Conservation (phyloP, 2,888 invertebrate species). For the Cabera pusaria region DNA sequence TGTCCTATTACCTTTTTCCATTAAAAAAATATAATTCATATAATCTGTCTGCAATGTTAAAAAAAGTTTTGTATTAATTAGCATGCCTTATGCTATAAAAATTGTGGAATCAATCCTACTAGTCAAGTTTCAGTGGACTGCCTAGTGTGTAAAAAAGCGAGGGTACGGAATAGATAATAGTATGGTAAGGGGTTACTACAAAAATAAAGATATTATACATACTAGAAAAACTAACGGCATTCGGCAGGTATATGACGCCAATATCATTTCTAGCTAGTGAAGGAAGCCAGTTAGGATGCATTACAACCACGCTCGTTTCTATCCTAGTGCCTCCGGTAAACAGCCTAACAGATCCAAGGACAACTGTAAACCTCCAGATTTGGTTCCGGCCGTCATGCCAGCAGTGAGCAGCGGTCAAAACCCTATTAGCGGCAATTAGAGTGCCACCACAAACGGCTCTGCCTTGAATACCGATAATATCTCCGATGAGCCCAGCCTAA, state of each 20-base stretch:
- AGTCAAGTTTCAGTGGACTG: too few relatives aligned
- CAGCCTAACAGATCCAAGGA: constrained; percentile 50
- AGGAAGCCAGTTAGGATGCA: constrained; percentile 51
- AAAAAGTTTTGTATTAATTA: too few relatives aligned
- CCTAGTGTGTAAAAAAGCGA: too few relatives aligned
- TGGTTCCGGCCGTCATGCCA: constrained; percentile 55
- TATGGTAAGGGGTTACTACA: not conserved
- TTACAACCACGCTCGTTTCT: constrained; percentile 37
- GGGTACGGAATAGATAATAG: too few relatives aligned
- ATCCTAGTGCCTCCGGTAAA: constrained; percentile 57
- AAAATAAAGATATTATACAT: constrained; percentile 20
- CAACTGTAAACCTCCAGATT: constrained; percentile 48
- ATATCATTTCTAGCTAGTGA: constrained; percentile 49
- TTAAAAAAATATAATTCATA: too few relatives aligned
- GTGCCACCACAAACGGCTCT: constrained; percentile 55
- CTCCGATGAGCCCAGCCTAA: constrained; percentile 42
- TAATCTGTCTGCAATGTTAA: too few relatives aligned
- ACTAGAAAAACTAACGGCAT: constrained; percentile 39
- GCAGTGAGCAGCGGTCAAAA: constrained; percentile 57
- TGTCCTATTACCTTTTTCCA: too few relatives aligned
- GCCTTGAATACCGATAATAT: constrained; percentile 29
- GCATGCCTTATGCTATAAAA: too few relatives aligned
- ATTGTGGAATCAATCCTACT: too few relatives aligned
- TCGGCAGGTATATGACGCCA: constrained; percentile 48
- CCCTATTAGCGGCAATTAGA: constrained; percentile 39